phyloP scores from a whole-genome alignment of 2,888 invertebrate species.

The Corbicula japonica region DNA sequence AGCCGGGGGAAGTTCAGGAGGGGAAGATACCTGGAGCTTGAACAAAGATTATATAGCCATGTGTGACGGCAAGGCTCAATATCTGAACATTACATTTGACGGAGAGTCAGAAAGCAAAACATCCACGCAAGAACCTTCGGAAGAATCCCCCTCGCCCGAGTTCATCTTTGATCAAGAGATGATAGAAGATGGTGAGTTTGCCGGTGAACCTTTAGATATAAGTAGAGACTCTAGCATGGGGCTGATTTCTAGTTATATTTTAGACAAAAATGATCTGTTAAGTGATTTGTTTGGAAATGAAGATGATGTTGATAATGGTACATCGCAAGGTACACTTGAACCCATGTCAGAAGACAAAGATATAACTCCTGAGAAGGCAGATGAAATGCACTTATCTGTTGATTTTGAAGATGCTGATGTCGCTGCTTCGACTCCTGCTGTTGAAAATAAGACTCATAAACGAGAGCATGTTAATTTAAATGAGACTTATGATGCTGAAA shows the following conservation, averaged over 20 bases:
- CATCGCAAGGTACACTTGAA: slow-evolving; percentile 62
- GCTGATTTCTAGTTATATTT: slow-evolving; percentile 60
- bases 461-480: slow-evolving; percentile 58
- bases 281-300: slow-evolving; percentile 64
- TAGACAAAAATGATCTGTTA: slow-evolving; percentile 60
- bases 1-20: slow-evolving; percentile 61
- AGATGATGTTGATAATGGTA: slow-evolving; percentile 33
- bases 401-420: slow-evolving; percentile 65
- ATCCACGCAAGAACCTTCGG: slow-evolving; percentile 61
- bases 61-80: slow-evolving; percentile 61
- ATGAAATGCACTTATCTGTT: slow-evolving; percentile 62
- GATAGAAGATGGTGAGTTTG: slow-evolving; percentile 68
- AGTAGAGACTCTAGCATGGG: slow-evolving; percentile 71
- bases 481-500: slow-evolving; percentile 59
- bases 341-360: slow-evolving; percentile 58
- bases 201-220: slow-evolving; percentile 55
- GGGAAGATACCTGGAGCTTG: slow-evolving; percentile 64
- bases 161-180: slow-evolving; percentile 67
- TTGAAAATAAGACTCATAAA: slow-evolving; percentile 44
- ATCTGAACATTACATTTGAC: slow-evolving; percentile 73
- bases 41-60: slow-evolving; percentile 60
- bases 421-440: slow-evolving; percentile 72
- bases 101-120: slow-evolving; percentile 65
- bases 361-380: slow-evolving; percentile 57
- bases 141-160: slow-evolving; percentile 64